These are phyloP conservation scores for Euphydryas editha DNA, from an alignment of 2,888 invertebrate genomes.

Conservation along the genomic window DNA sequence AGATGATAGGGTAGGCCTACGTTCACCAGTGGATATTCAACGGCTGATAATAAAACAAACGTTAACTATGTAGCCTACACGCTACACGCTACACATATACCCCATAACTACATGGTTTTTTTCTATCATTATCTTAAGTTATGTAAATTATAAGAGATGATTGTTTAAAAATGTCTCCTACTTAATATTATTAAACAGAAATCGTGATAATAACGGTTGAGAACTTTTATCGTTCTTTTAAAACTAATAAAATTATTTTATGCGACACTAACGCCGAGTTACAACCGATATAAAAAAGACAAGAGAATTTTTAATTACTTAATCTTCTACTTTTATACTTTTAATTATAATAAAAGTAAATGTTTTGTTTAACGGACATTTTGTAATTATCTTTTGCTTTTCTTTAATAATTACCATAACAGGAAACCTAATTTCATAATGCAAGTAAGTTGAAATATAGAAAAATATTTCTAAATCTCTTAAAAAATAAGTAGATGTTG, in stretches of 20 bases:
- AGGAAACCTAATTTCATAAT: too few species aligned
- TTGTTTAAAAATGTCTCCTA: not conserved
- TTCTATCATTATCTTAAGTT: too few species aligned
- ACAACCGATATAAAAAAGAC: slow-evolving; percentile 10
- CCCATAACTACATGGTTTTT: too few species aligned
- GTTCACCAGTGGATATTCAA: too few species aligned
- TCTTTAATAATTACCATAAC: too few species aligned
- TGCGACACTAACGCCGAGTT: slow-evolving; percentile 12
- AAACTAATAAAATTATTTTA: slow-evolving; percentile 13
- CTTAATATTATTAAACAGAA: slow-evolving; percentile 1
- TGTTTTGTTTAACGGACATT: not conserved
- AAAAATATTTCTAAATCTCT: too few species aligned
- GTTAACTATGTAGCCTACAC: too few species aligned
- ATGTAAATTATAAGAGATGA: not conserved
- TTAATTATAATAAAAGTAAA: slow-evolving; percentile 5
- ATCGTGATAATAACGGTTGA: slow-evolving; percentile 8
- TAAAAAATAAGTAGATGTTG: too few species aligned
- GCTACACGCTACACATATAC: too few species aligned
- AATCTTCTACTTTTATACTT: not conserved
- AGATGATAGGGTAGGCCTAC: too few species aligned
- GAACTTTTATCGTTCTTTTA: slow-evolving; percentile 9
- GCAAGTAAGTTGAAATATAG: too few species aligned
- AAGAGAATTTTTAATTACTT: slow-evolving; percentile 14
- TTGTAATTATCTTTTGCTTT: not conserved
- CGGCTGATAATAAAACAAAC: too few species aligned